Evolutionary conservation across 2,113 vertebrate species (phyloP), one percentile per base, ranked within the genome.

Genomic region (Bubalus kerabau): DNA sequence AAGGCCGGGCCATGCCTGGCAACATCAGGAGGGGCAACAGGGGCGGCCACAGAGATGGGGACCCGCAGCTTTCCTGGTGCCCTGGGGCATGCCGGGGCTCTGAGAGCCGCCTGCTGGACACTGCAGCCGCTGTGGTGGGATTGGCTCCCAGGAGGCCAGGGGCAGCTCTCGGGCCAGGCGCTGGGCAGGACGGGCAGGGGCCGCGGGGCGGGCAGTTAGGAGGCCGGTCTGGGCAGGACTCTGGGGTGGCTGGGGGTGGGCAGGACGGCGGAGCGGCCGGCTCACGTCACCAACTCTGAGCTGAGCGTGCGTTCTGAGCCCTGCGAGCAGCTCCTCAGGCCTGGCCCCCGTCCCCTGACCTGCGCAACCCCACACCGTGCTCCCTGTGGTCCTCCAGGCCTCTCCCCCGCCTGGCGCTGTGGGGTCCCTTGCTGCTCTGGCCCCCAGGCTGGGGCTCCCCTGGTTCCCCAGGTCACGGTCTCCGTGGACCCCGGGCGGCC

Each of bases 361-460:
- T 2, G n/a, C 7, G 9, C 16, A 3, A 2, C 40, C 32, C 17
- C 17, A 0, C 23, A 1, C 23, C 1, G 11, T 6, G 1, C 19
- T 12, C 26, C 24, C 43, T 60, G 84, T 24, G 56, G 32, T 50
- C 43, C 24, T 11, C 56, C 19, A 24, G 67, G 15, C 32, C 46
- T 46, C 1, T 5, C 23, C 56, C n/a, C 43, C 3, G 40, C 14
- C 19, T 16, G 1, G 21, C 1, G 13, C 7, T 28, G 15, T 4
- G 11, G 2, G 2, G 1, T 14, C 6, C 56, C 32, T 52, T 32
- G 10, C 43, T 80, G 90, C 24, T 52, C 57, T 40, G 56, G 46
- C 16, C 59, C 59, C 30, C 0, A 36, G 26, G 5, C 15, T 2
- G 56, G 32, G 28, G 19, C 3, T 28, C 48, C 28, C 14, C 5